These are phyloP conservation scores for Hippocampus abdominalis DNA, from an alignment of 2,113 vertebrate genomes.

Conservation along the genomic window DNA sequence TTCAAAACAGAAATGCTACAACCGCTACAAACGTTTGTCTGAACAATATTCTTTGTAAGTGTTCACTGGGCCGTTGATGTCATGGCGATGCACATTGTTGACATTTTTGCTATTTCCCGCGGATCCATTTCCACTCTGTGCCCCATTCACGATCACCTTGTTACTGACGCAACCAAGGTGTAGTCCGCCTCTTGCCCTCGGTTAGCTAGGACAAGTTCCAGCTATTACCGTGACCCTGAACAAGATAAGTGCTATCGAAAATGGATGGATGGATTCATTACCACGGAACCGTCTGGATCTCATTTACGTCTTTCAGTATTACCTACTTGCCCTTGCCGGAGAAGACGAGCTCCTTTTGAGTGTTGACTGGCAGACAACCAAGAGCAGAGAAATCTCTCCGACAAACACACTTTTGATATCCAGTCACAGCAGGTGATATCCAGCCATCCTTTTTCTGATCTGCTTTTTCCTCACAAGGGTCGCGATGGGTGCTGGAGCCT, in stretches of 20 bases:
- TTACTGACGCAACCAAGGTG: neutral
- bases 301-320: conserved; percentile 30
- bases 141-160: neutral
- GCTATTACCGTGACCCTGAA: neutral
- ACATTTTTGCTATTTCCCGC: neutral
- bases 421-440: conserved; percentile 44
- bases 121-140: neutral
- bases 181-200: neutral
- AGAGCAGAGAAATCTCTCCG: conserved; percentile 61
- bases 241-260: neutral
- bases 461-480: too few relatives aligned
- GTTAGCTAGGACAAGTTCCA: neutral
- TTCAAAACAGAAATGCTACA: neutral
- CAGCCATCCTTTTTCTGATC: too few relatives aligned
- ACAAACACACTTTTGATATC: conserved; percentile 44
- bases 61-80: neutral
- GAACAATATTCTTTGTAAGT: neutral
- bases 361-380: conserved; percentile 32
- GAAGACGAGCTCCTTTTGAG: conserved; percentile 35
- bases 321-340: conserved; percentile 41
- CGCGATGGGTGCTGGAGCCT: too few relatives aligned
- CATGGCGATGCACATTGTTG: neutral
- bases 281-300: conserved; percentile 26
- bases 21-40: neutral
- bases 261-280: neutral